Conservation (phyloP, 30 jellyfish, hydroid and myxozoan species). For the Euphysa ruthae region DNA sequence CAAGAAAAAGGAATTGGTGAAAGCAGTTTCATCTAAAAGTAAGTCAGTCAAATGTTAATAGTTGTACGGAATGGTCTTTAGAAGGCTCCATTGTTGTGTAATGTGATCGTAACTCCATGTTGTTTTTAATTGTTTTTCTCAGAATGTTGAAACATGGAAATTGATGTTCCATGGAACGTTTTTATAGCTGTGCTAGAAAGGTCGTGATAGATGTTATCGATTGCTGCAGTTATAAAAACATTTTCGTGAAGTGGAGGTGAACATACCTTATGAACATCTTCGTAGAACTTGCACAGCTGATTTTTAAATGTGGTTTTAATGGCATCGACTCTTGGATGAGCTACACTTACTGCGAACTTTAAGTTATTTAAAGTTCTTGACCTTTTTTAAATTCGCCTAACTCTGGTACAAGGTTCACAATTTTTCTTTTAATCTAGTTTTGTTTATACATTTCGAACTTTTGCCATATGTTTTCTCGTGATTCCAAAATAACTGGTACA, state of each 20-base stretch:
- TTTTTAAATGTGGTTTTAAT: not conserved
- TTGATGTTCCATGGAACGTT: not conserved
- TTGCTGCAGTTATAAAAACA: not conserved
- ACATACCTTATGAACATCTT: not conserved
- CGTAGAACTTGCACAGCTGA: not conserved
- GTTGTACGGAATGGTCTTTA: too few relatives aligned
- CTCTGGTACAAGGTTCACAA: not conserved
- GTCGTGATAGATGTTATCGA: not conserved
- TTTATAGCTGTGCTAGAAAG: not conserved
- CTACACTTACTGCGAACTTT: too few relatives aligned
- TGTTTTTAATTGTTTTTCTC: too few relatives aligned
- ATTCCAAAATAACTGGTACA: not conserved
- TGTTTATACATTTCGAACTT: not conserved
- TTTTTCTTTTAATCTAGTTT: not conserved
- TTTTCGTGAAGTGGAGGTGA: not conserved
- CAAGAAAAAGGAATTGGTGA: too few relatives aligned
- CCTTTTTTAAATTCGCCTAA: not conserved
- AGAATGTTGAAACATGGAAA: not conserved
- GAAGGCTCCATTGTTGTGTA: too few relatives aligned
- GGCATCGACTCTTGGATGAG: not conserved
- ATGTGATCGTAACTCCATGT: too few relatives aligned
- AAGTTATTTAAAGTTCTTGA: not conserved
- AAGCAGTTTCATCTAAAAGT: too few relatives aligned
- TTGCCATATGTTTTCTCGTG: not conserved
- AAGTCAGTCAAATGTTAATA: too few relatives aligned